Base-by-base conservation (phyloP, 2,888 invertebrate genomes). In the Criorhina ranunculi region DNA sequence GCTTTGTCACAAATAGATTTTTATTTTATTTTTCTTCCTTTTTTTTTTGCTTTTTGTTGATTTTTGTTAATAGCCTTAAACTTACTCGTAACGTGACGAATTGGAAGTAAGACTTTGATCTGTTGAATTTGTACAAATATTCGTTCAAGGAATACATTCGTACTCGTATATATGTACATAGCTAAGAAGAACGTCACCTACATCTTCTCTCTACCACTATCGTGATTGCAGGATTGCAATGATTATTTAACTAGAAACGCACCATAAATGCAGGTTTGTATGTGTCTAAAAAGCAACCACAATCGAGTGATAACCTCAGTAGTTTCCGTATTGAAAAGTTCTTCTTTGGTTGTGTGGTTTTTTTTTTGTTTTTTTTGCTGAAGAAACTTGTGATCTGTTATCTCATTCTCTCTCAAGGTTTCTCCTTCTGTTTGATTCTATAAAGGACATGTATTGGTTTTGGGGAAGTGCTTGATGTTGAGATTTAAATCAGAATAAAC, bases 311-410 rank as follows among this genome's bases (percentile, higher is more conserved):
- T 33, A 49, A 17, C 8, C 29, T 31, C 15, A 12, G 42, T 51
- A 66, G 51, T 37, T 55, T 33, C 9, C 35, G 12, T 37, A 40
- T 29, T 66, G 15, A 49, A 64, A 64, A 53, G 31, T 44, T 69
- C 31, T 19, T 12, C 31, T 33, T 33, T 8, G 5, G 35, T 55
- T 49, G 31, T 49, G 46, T 33, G 55, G 35, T 57, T 40, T 24
- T 29, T 31, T 53, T 8, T 40, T 31, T n/a, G 5, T 17, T 42
- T 19, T 5, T 0, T 24, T 5, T 33, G 31, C 24, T 29, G 5
- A 37, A n/a, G 42, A 31, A 67, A 49, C 70, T 70, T 59, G 11
- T 70, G 70, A 70, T 70, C 72, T 37, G 49, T 29, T 72, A 72
- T 72, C 70, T 17, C 7, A 5, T 11, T 46, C 15, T 11, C 29